phyloP scores from a whole-genome alignment of 1,140 invertebrate genomes.

The Drosophila athabasca region DNA sequence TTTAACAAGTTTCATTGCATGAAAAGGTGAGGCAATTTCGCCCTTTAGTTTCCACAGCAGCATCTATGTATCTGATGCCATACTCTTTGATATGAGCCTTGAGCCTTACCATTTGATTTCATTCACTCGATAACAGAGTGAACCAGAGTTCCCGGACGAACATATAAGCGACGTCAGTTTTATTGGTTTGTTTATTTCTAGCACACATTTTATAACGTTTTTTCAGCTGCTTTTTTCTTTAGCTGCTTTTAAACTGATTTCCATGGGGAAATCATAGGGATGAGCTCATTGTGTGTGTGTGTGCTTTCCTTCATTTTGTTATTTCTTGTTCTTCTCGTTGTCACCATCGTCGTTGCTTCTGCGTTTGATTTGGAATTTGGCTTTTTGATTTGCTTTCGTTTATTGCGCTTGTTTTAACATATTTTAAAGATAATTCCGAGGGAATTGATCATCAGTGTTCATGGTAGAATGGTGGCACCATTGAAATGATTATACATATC shows the following conservation, averaged over 20 bases:
- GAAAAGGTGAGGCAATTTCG: too few relatives aligned
- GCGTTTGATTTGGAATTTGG: slow-evolving; percentile 42
- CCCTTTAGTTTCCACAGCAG: too few relatives aligned
- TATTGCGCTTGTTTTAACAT: neutral
- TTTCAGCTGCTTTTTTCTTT: slow-evolving; percentile 18
- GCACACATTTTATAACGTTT: slow-evolving; percentile 69
- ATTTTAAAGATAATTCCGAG: too few relatives aligned
- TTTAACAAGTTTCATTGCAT: too few relatives aligned
- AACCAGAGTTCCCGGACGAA: neutral
- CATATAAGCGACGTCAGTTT: slow-evolving; percentile 39
- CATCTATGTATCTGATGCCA: slow-evolving; percentile 5
- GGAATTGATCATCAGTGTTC: too few relatives aligned
- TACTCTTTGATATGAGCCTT: neutral
- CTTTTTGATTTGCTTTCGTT: slow-evolving; percentile 26
- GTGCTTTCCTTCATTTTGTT: slow-evolving; percentile 24
- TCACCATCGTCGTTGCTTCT: too few relatives aligned
- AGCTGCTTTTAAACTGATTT: slow-evolving; percentile 73
- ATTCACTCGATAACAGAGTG: slow-evolving; percentile 37
- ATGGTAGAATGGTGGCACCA: too few relatives aligned
- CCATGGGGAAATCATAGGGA: slow-evolving; percentile 70
- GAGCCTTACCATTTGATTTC: slow-evolving; percentile 40
- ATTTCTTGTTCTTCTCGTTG: slow-evolving; percentile 20
- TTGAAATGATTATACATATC: too few relatives aligned
- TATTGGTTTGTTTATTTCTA: slow-evolving; percentile 69
- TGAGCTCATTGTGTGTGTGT: slow-evolving; percentile 30